Evolutionary conservation across 2,113 vertebrate species (phyloP).

Genomic region (Tragulus kanchil): DNA sequence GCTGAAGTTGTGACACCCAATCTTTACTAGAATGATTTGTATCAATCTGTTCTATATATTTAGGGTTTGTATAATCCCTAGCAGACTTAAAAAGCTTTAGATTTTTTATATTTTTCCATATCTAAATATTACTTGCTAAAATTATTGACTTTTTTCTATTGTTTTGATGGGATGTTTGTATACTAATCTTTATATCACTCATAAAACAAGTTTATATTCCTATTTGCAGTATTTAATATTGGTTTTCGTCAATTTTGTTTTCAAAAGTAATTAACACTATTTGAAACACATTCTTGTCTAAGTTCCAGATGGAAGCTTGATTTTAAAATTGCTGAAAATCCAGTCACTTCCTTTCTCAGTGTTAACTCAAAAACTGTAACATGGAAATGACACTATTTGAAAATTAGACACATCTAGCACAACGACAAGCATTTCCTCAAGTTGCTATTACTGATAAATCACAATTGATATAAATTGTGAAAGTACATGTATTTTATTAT

Average conservation of each 20-base stretch:
- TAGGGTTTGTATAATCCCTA: background rate
- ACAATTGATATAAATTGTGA: background rate
- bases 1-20: background rate
- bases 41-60: background rate
- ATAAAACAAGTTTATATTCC: conserved; percentile 33
- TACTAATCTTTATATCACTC: background rate
- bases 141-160: background rate
- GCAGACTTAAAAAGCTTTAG: background rate
- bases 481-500: background rate
- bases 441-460: background rate
- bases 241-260: conserved; percentile 22
- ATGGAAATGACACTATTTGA: background rate
- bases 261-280: conserved; percentile 32
- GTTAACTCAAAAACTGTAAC: background rate
- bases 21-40: background rate
- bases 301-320: background rate
- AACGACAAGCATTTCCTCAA: background rate
- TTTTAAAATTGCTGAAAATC: conserved; percentile 18
- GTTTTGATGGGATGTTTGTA: background rate
- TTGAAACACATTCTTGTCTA: background rate
- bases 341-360: background rate
- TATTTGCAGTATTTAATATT: background rate
- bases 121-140: background rate
- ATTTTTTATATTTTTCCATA: background rate
- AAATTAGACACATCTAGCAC: background rate